phyloP scores from a whole-genome alignment of 1,140 invertebrate species.

The Dryas iulia region DNA sequence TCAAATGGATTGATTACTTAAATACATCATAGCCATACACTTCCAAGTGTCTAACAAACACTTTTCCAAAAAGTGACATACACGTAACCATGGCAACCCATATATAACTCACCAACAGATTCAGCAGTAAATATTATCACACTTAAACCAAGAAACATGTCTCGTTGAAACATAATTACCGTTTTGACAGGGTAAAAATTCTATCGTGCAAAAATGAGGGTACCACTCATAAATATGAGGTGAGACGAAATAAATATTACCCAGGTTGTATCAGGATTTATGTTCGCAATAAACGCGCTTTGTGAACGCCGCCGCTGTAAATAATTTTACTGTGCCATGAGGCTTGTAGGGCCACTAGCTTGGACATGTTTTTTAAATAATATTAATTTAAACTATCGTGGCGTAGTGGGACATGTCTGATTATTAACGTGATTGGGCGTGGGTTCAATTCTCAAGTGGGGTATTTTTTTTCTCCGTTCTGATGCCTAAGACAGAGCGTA shows the following conservation, averaged over 20 bases:
- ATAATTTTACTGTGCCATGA: conserved; percentile 68
- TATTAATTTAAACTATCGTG: too few species aligned
- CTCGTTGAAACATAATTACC: conserved; percentile 18
- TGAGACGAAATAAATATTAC: conserved; percentile 73
- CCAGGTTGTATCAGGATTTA: conserved; percentile 73
- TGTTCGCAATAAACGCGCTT: conserved; percentile 72
- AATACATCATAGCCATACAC: too few species aligned
- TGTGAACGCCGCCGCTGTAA: conserved; percentile 70
- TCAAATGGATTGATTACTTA: too few species aligned
- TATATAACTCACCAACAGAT: background rate
- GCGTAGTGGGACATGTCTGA: too few species aligned
- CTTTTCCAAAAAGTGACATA: too few species aligned
- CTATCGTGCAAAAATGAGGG: conserved; percentile 58
- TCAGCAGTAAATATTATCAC: background rate
- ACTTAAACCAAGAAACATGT: background rate
- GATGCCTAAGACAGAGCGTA: too few species aligned
- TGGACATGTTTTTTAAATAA: background rate
- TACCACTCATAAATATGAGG: conserved; percentile 69
- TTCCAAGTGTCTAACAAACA: too few species aligned
- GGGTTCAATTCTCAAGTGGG: too few species aligned
- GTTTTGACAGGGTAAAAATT: conserved; percentile 35
- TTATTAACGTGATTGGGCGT: too few species aligned
- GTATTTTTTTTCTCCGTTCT: too few species aligned
- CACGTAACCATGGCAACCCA: too few species aligned
- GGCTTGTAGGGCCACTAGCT: conserved; percentile 49